Percentiles rank a stretch among this genome's conserved stretches.
These are phyloP conservation scores for Machimus rusticus DNA, from an alignment of 2,888 invertebrate species.

Conservation along the genomic window DNA sequence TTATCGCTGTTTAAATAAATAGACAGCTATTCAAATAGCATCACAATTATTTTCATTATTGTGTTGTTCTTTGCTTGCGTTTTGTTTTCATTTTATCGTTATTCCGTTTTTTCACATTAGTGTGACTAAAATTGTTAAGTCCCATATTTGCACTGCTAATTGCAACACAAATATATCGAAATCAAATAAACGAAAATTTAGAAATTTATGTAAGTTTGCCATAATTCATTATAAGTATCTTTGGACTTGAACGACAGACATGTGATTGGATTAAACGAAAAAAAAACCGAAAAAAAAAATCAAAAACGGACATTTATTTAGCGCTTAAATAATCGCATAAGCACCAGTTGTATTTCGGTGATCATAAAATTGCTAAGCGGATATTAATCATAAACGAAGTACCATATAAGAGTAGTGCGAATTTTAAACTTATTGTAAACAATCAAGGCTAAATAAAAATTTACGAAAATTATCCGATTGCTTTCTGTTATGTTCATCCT, in stretches of 20 bases:
- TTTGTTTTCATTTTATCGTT: neutral
- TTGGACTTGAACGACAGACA: neutral
- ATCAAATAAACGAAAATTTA: neutral
- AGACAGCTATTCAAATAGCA: neutral
- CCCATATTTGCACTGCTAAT: neutral
- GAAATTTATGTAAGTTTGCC: neutral
- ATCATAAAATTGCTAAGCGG: neutral
- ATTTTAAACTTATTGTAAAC: slow-evolving; percentile 26
- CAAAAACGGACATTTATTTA: slow-evolving; percentile 23
- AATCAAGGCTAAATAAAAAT: slow-evolving; percentile 19
- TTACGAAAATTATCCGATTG: neutral
- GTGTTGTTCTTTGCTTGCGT: neutral
- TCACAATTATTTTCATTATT: neutral
- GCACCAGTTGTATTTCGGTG: slow-evolving; percentile 10
- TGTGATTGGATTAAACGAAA: neutral
- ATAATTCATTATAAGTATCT: neutral
- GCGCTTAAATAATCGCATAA: neutral
- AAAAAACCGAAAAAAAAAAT: neutral
- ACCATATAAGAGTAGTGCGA: slow-evolving; percentile 31
- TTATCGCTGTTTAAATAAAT: neutral
- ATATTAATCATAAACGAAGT: slow-evolving; percentile 32
- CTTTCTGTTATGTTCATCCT: neutral
- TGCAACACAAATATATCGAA: neutral
- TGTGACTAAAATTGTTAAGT: neutral
- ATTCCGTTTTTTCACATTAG: neutral